Evolutionary conservation across 2,113 vertebrate species (phyloP), one percentile per base, ranked within the genome.

Genomic region (Sisor rabdophorus): DNA sequence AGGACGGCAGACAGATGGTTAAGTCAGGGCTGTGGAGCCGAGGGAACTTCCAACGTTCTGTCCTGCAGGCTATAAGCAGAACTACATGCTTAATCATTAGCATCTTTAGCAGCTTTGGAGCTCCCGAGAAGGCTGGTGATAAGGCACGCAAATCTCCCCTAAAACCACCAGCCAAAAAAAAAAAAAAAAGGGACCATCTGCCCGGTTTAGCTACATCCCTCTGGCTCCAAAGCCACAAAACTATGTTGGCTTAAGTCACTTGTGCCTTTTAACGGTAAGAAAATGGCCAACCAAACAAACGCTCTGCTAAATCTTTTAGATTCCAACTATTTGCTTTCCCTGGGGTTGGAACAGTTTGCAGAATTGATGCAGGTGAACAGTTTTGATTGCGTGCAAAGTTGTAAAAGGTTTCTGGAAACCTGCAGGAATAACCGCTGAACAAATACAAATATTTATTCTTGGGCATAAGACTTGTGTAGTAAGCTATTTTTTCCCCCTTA

Each of bases 61-160:
- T 44, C 75, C 79, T 73, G 77, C 74, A 82, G 82, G 84, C 83
- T 84, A 77, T 77, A 83, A 82, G 78, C 83, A 82, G 76, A 82
- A 83, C 69, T 71, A 80, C 84, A 81, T 30, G 56, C 74, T 88
- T 87, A 85, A 90, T 91, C 88, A 90, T 87, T 78, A 85, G 81
- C 81, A 83, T 82, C 86, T 89, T 86, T 85, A 82, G 76, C 72
- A 61, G 75, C 79, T 84, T 76, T 78, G 60, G 60, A 56, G 53
- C 77, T 55, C 28, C 32, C 9, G 24, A 79, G 81, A 68, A 84
- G 58, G 53, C 65, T 78, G 81, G 79, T 74, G 71, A 59, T 2
- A 19, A 24, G 17, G 13, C 63, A 32, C 26, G 20, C 24, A 36
- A 63, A 73, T 70, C 56, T 60, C 28, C 58, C 65, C 24, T 30